Evolutionary conservation across 2,888 invertebrate genomes (phyloP).

Genomic region (Theodoxus fluviatilis): DNA sequence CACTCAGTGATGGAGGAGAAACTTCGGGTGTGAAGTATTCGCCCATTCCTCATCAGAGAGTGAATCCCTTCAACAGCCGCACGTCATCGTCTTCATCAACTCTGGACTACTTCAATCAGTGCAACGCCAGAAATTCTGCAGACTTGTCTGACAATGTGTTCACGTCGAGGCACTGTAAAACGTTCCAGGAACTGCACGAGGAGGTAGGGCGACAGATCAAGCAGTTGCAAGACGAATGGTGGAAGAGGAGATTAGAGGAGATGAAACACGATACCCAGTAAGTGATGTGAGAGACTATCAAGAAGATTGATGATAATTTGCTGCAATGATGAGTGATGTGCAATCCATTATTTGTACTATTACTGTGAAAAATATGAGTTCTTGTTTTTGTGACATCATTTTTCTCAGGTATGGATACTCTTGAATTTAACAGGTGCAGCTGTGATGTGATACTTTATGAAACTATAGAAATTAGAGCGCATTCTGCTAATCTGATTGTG

Average conservation of each 20-base stretch:
- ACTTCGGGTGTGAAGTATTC: not conserved
- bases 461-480: too few species aligned
- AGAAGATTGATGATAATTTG: not conserved
- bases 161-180: conserved; percentile 33
- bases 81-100: too few species aligned
- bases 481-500: too few species aligned
- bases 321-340: not conserved
- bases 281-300: not conserved
- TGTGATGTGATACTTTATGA: too few species aligned
- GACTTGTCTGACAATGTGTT: conserved; percentile 24
- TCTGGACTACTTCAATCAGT: too few species aligned
- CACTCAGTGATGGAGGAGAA: not conserved
- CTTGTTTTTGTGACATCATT: too few species aligned
- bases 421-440: too few species aligned
- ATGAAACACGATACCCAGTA: not conserved
- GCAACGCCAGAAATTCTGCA: conserved; percentile 29
- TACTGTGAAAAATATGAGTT: too few species aligned
- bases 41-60: conserved; percentile 24
- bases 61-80: conserved; percentile 41
- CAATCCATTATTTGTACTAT: not conserved
- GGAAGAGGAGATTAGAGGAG: conserved; percentile 24
- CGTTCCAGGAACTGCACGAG: conserved; percentile 58
- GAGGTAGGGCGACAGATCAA: conserved; percentile 49
- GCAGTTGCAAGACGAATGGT: conserved; percentile 37
- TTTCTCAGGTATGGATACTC: too few species aligned